Evolutionary conservation across 2,888 invertebrate genomes (phyloP), one percentile per base, ranked within the genome.

Genomic region (Caenorhabditis macrosperma): DNA sequence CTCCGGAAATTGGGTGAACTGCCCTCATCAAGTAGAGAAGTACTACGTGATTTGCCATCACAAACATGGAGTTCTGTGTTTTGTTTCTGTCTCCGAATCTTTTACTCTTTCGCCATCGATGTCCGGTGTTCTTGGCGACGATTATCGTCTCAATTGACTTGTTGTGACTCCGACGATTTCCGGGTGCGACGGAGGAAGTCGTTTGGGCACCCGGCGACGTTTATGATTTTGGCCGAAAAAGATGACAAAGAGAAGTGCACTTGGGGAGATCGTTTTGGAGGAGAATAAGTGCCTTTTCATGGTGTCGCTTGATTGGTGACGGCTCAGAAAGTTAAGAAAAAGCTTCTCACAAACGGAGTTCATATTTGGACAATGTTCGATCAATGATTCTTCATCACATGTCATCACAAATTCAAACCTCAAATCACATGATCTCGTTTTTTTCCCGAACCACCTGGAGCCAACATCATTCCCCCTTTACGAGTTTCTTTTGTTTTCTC

Each of bases 81-180:
- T 52, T 28, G 52, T 54, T 44, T 44, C 17, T 44, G n/a, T 17
- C n/a, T 52, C 22, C 28, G 52, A 52, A 28, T 20, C 30, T 30
- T 20, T 26, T 57, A 35, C 17, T 35, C 17, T 33, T 57, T 33
- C 22, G 17, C 54, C 17, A 46, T 57, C 30, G 52, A 24, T 48
- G 20, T 67, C 33, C n/a, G 52, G 52, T 50, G 52, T 69, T 28
- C 28, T 26, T n/a, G 28, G 30, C 44, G 44, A 54, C 61, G 44
- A 71, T 71, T 71, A 71, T 71, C 71, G 54, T 44, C 54, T 35
- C 61, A 71, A 55, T 46, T 66, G 44, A 66, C 54, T 66, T 60
- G 63, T 48, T 63, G 50, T 63, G 46, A 48, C 33, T 61, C n/a
- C 12, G 38, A 26, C 48, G 50, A 50, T 63, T 63, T 48, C 24